Base-by-base conservation (phyloP, 2,113 vertebrate species). In the Myotis brandtii region DNA sequence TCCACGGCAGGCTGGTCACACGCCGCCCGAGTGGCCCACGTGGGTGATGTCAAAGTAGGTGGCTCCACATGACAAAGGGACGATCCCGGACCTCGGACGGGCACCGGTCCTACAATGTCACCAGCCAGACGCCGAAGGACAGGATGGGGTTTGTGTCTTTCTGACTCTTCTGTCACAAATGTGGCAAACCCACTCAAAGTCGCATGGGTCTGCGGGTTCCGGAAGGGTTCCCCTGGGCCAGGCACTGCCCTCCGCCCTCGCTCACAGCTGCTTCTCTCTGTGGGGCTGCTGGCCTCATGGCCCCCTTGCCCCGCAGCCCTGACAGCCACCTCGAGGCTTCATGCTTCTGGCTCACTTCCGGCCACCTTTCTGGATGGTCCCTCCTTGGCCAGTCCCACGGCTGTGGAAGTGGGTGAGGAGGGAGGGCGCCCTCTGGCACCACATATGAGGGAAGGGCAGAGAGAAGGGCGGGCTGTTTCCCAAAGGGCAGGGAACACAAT, bases 1-100 rank as follows among this genome's bases (percentile, higher is more conserved):
- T 3, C 10, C 18, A 3, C 9, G 0, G 14, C 0, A 9, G 54
- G 54, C n/a, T 20, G 54, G n/a, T 10, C 81, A 8, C 0, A 0
- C 0, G 5, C 8, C 27, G 9, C n/a, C 20, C 5, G 8, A 13
- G n/a, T 5, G 43, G 10, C 73, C 10, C 3, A 2, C 8, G 8
- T 46, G 0, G 18, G 11, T 11, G 30, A 11, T 17, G 6, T 12
- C 9, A 11, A 20, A 52, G 73, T 5, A 12, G 32, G 34, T 1
- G 12, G n/a, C 32, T 20, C 27, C 17, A 23, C 18, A 12, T 6
- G 50, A 4, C 20, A 23, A 69, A 25, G 1, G 1, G 0, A 13
- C 0, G 25, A 6, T 37, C 18, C 27, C 25, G 59, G 54, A 21
- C 43, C n/a, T 12, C n/a, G 16, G 9, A 3, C 37, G 25, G 27